Evolutionary conservation across 2,888 invertebrate genomes (phyloP), one percentile per base, ranked within the genome.

Genomic region (Crematogaster levior): DNA sequence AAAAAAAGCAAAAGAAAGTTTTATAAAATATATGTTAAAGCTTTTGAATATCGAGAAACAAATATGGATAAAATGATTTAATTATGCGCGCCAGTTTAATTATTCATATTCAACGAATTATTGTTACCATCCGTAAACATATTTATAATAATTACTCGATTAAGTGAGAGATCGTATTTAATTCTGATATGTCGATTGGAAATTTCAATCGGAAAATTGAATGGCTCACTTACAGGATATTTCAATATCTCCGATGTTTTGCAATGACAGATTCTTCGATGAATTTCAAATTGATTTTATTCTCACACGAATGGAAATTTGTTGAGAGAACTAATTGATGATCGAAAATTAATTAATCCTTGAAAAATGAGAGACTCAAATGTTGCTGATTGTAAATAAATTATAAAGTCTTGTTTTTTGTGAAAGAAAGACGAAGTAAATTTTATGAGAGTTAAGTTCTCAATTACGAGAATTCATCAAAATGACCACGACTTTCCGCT

Each of bases 201-300:
- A 75, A 40, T 63, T 63, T 53, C 75, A 65, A 65, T 75, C 63
- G 37, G 37, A 63, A 63, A 75, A 63, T 63, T 34, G 75, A 48
- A 24, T 24, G 74, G 48, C 34, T 30, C 51, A 15, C 15, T 3
- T 18, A 27, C 63, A 51, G 65, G 37, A 63, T 65, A 65, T 65
- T 63, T 27, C 75, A 53, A 75, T 75, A 65, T 65, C 37, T 27
- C 40, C 63, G 27, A 21, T 75, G 40, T 75, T 65, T 75, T 61
- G 63, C 65, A 51, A n/a, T 61, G 65, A 75, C 51, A 65, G 43
- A 75, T 53, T 63, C 61, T 40, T 37, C 48, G 27, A 65, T 58
- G 51, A 75, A 75, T 65, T 40, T 75, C 12, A 40, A 63, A 65
- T 75, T 27, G 51, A 75, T 63, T 65, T 27, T 34, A 37, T 37